A percentile compares a stretch with the other conserved stretches of the same genome.
Conservation (phyloP, 2,888 invertebrate genomes). For the Platycheirus rosarum region DNA sequence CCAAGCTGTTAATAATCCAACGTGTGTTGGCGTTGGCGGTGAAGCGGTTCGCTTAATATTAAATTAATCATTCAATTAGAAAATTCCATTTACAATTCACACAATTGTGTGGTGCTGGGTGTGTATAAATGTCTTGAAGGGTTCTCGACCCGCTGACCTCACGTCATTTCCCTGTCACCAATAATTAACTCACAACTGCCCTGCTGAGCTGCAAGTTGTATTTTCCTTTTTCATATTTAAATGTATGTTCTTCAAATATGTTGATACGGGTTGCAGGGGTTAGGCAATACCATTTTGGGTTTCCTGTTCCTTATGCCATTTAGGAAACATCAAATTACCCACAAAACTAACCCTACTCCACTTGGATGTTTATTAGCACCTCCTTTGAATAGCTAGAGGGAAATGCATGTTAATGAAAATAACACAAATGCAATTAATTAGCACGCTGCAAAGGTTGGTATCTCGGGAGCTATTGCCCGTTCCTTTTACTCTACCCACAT, state of each 20-base stretch:
- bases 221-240: constrained; percentile 60
- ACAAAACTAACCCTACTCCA: background rate
- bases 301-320: background rate
- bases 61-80: constrained; percentile 74
- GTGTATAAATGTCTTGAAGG: constrained; percentile 43
- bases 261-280: background rate
- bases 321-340: constrained; percentile 20
- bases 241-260: constrained; percentile 11
- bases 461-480: constrained; percentile 7
- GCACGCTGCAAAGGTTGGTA: constrained; percentile 25
- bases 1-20: constrained; percentile 65
- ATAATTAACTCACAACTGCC: constrained; percentile 50
- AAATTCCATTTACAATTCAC: constrained; percentile 70
- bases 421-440: constrained; percentile 68
- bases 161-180: constrained; percentile 20
- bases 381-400: constrained; percentile 34
- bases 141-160: constrained; percentile 33
- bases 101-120: constrained; percentile 2
- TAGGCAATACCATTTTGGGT: constrained; percentile 10
- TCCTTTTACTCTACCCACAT: background rate
- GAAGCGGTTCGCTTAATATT: constrained; percentile 48
- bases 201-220: constrained; percentile 28
- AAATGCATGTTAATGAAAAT: constrained; percentile 58
- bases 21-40: constrained; percentile 32
- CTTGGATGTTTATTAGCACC: constrained; percentile 28